phyloP scores from a whole-genome alignment of 2,113 vertebrate genomes.

The Lethenteron camtschaticum region DNA sequence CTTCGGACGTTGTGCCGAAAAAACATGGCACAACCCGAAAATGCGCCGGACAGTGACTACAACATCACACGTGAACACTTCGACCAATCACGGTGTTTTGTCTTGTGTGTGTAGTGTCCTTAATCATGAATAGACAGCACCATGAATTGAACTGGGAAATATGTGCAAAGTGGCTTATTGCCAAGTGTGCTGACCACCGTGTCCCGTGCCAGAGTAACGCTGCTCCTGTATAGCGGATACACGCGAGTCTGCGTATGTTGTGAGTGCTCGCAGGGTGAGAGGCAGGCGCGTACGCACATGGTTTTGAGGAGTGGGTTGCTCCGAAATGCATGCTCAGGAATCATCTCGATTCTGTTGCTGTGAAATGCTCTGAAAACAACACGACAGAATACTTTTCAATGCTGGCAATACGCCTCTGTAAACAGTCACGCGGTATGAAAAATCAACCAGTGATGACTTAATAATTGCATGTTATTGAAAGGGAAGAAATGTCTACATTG shows the following conservation, averaged over 20 bases:
- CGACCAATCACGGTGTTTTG: too few species aligned
- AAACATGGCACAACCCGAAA: too few species aligned
- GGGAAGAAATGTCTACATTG: too few species aligned
- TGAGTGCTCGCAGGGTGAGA: slow-evolving; percentile 8
- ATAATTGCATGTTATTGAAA: too few species aligned
- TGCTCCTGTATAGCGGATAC: background rate
- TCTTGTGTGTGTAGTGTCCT: too few species aligned
- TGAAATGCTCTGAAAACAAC: slow-evolving; percentile 48
- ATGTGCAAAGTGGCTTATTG: slow-evolving; percentile 6
- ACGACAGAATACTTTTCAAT: background rate
- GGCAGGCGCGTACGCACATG: slow-evolving; percentile 36
- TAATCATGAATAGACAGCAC: too few species aligned
- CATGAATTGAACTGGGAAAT: slow-evolving; percentile 4
- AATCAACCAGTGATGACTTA: too few species aligned
- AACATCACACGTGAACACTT: too few species aligned
- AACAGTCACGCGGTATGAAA: too few species aligned
- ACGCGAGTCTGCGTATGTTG: slow-evolving; percentile 8
- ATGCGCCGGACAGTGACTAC: too few species aligned
- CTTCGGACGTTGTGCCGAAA: too few species aligned
- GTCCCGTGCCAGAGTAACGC: slow-evolving; percentile 6
- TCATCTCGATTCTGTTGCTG: slow-evolving; percentile 65
- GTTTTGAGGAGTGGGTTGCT: slow-evolving; percentile 64
- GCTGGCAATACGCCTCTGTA: too few species aligned
- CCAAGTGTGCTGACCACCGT: slow-evolving; percentile 3
- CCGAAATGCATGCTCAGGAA: slow-evolving; percentile 59